phyloP scores from a whole-genome alignment of 2,113 vertebrate species.

The Zosterops lateralis region DNA sequence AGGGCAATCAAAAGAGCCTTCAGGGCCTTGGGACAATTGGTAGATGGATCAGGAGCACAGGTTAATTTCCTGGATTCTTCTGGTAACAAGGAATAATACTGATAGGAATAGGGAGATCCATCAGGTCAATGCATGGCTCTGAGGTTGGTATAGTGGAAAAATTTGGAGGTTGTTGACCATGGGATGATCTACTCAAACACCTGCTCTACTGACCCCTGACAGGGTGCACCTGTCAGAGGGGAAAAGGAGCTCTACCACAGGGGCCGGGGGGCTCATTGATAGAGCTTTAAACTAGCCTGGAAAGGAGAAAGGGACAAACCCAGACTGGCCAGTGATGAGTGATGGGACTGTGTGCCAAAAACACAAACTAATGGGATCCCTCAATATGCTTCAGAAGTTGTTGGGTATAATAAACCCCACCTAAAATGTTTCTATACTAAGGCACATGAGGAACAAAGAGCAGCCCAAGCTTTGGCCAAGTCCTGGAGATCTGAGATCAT shows the following conservation, averaged over 20 bases:
- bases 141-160: background rate
- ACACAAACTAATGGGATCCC: background rate
- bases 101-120: background rate
- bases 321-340: background rate
- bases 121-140: background rate
- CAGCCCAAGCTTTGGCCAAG: too few relatives aligned
- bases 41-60: background rate
- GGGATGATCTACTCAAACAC: background rate
- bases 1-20: background rate
- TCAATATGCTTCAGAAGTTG: too few relatives aligned
- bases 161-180: background rate
- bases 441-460: background rate
- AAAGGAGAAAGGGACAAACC: background rate
- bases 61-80: background rate
- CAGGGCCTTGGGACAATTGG: background rate
- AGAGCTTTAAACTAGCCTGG: background rate
- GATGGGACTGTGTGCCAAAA: background rate
- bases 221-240: too few relatives aligned
- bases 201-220: background rate
- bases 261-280: rapidly evolving
- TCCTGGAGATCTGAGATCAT: rapidly evolving
- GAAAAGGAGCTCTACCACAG: background rate
- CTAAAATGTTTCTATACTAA: background rate
- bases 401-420: background rate
- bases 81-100: background rate